phyloP scores from a whole-genome alignment of 2,113 vertebrate genomes.

The Proterorhinus semilunaris region DNA sequence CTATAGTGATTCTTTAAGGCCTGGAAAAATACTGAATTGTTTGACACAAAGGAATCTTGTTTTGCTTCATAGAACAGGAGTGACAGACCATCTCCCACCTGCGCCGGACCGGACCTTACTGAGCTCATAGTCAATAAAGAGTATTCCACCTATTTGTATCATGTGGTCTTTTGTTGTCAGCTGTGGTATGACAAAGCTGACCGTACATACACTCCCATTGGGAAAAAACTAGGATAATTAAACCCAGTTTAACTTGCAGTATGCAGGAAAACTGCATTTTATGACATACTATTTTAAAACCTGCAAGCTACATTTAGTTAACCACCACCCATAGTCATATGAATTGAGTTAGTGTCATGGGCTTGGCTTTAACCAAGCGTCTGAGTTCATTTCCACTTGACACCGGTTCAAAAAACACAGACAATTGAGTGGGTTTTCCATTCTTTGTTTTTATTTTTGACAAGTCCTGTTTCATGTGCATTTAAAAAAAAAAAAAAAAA shows the following conservation, averaged over 20 bases:
- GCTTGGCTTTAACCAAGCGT: neutral
- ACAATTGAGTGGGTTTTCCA: neutral
- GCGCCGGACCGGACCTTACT: constrained; percentile 20
- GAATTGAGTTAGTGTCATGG: neutral
- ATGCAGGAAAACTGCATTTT: neutral
- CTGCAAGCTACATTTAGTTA: neutral
- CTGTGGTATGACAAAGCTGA: neutral
- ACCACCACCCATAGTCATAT: neutral
- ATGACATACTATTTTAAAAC: neutral
- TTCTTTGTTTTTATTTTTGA: constrained; percentile 23
- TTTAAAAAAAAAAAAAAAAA: constrained; percentile 36
- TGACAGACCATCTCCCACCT: constrained; percentile 38
- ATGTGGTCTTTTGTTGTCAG: constrained; percentile 5
- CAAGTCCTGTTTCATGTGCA: constrained; percentile 45
- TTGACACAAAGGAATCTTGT: constrained; percentile 53
- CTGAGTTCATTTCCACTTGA: neutral
- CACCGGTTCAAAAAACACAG: neutral
- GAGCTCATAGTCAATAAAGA: constrained; percentile 52
- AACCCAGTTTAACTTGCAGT: neutral
- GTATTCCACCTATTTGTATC: constrained; percentile 29
- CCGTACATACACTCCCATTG: neutral
- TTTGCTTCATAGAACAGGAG: constrained; percentile 47
- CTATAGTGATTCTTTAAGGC: neutral
- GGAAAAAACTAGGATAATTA: neutral
- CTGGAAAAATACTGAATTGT: constrained; percentile 52